Percentiles rank a stretch among this genome's conserved stretches.
Conservation (phyloP, 2,113 vertebrate species). For the Cynocephalus volans region DNA sequence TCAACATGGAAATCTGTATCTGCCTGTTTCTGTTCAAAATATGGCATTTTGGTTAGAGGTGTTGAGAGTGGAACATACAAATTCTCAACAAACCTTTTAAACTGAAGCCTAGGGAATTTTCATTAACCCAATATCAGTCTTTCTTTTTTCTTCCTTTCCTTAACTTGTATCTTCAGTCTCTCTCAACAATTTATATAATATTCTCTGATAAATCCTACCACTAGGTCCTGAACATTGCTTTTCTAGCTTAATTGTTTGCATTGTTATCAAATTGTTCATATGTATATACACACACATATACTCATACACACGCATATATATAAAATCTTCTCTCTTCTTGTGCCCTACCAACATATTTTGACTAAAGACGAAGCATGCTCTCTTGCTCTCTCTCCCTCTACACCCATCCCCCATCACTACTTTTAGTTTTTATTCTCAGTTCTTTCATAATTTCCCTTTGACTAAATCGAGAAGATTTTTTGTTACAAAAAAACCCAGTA, state of each 20-base stretch:
- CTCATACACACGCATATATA: neutral
- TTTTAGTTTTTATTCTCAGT: constrained; percentile 30
- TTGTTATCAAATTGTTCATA: neutral
- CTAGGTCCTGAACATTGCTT: neutral
- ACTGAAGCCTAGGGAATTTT: neutral
- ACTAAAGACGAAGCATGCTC: neutral
- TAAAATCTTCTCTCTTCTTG: neutral
- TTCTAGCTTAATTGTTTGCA: constrained; percentile 29
- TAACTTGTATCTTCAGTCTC: neutral
- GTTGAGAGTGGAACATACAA: neutral
- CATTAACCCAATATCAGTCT: neutral
- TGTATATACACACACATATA: neutral
- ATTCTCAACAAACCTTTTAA: neutral
- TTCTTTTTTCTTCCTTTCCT: neutral
- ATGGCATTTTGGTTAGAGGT: neutral
- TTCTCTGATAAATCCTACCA: neutral
- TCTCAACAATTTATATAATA: neutral
- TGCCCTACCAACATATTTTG: neutral
- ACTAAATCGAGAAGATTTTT: constrained; percentile 57
- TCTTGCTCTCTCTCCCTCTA: neutral
- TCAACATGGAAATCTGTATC: neutral
- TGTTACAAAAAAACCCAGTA: constrained; percentile 70
- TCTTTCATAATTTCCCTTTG: constrained; percentile 54
- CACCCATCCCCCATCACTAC: neutral
- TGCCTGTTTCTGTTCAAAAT: constrained; percentile 17